Conservation (phyloP, 2,888 invertebrate genomes). For the Cantharis nigra region DNA sequence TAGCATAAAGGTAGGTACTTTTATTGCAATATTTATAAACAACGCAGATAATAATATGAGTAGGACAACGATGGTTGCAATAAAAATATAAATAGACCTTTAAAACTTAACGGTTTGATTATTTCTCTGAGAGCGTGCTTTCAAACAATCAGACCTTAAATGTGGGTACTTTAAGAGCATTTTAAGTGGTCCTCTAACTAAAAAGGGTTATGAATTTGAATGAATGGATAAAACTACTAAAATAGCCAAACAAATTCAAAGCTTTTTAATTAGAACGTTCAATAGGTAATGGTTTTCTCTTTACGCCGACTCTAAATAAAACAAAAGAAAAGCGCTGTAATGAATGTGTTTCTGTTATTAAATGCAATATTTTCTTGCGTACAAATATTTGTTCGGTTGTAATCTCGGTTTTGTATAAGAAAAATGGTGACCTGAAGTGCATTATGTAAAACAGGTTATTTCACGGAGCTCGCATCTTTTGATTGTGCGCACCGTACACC, state of each 20-base stretch:
- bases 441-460: slow-evolving; percentile 34
- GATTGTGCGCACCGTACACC: slow-evolving; percentile 34
- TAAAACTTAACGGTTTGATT: slow-evolving; percentile 12
- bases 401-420: background rate
- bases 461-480: slow-evolving; percentile 36
- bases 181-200: slow-evolving; percentile 16
- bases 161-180: slow-evolving; percentile 11
- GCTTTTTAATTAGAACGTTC: background rate
- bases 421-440: slow-evolving; percentile 6
- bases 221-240: slow-evolving; percentile 2
- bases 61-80: background rate
- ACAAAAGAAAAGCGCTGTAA: background rate
- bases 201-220: slow-evolving; percentile 19
- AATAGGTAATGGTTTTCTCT: background rate
- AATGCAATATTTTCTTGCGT: background rate
- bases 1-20: background rate
- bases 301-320: background rate
- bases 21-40: background rate
- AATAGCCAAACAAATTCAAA: background rate
- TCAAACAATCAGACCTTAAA: slow-evolving; percentile 17
- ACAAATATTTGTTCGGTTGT: background rate
- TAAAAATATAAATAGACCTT: slow-evolving; percentile 6
- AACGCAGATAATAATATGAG: background rate
- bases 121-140: slow-evolving; percentile 13
- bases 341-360: background rate